Evolutionary conservation across 2,113 vertebrate species (phyloP).

Genomic region (Cacatua alba): DNA sequence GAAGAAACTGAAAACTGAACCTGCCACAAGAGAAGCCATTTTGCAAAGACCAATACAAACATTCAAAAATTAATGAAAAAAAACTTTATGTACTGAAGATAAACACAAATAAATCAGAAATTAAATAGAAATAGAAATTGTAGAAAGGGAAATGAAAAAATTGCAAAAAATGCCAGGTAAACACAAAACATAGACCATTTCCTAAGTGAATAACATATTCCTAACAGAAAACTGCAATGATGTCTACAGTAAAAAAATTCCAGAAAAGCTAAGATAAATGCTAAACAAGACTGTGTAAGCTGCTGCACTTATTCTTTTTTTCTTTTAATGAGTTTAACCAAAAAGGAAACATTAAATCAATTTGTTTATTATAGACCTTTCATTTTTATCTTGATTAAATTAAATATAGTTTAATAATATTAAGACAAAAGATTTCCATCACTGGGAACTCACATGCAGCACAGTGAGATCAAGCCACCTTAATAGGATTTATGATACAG

Average conservation of each 20-base stretch:
- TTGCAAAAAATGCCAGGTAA: background rate
- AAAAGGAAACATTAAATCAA: background rate
- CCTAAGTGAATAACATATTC: background rate
- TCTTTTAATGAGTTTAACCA: background rate
- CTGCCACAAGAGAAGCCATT: background rate
- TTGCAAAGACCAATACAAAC: background rate
- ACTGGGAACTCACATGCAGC: background rate
- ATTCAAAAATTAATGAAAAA: background rate
- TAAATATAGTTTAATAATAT: background rate
- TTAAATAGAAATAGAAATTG: background rate
- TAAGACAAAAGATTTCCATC: background rate
- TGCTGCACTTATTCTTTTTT: background rate
- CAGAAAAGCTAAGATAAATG: background rate
- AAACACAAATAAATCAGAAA: background rate
- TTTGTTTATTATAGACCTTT: background rate
- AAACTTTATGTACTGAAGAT: background rate
- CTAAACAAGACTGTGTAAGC: background rate
- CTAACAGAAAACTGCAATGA: background rate
- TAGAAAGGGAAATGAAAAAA: background rate
- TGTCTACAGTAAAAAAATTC: background rate
- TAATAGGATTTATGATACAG: background rate
- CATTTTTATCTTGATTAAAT: background rate
- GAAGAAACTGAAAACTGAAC: background rate
- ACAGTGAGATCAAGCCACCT: background rate
- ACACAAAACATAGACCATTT: background rate